Conservation (phyloP, 2,888 invertebrate species). For the Cyrtodaria siliqua region DNA sequence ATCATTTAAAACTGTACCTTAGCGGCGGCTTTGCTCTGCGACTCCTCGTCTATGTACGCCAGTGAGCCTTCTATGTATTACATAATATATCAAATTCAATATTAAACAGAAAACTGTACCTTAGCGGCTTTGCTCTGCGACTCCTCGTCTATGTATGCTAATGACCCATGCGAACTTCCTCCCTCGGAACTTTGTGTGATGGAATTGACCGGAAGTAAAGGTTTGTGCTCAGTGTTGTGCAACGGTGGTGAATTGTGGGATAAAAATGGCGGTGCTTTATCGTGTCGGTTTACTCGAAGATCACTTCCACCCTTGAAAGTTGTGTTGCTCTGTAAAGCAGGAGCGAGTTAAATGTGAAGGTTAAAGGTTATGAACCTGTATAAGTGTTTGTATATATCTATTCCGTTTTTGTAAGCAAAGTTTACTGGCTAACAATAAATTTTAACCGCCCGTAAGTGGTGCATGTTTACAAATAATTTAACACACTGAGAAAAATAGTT, state of each 20-base stretch:
- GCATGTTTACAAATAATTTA: too few relatives aligned
- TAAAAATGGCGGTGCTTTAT: slow-evolving; percentile 27
- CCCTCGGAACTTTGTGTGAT: slow-evolving; percentile 31
- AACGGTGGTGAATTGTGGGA: slow-evolving; percentile 50
- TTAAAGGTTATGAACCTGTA: too few relatives aligned
- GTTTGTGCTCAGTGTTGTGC: slow-evolving; percentile 54
- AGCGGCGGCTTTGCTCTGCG: slow-evolving; percentile 7
- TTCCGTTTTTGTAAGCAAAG: too few relatives aligned
- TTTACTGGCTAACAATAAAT: too few relatives aligned
- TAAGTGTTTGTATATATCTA: too few relatives aligned
- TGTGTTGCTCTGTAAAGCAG: slow-evolving; percentile 53
- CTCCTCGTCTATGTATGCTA: slow-evolving; percentile 62
- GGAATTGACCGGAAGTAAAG: slow-evolving; percentile 45
- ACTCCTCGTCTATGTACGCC: slow-evolving; percentile 60
- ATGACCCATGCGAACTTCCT: slow-evolving; percentile 58
- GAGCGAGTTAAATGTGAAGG: too few relatives aligned
- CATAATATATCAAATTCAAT: too few relatives aligned
- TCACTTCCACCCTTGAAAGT: slow-evolving; percentile 46
- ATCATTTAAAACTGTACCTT: too few relatives aligned
- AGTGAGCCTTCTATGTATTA: too few relatives aligned
- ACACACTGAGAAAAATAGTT: too few relatives aligned
- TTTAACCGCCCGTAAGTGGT: too few relatives aligned
- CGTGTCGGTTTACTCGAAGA: slow-evolving; percentile 41
- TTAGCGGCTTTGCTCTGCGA: slow-evolving; percentile 6
- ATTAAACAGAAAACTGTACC: too few relatives aligned